A percentile compares a stretch with the other conserved stretches of the same genome.
phyloP scores from a whole-genome alignment of 2,888 invertebrate species.

The Malthinus flaveolus region DNA sequence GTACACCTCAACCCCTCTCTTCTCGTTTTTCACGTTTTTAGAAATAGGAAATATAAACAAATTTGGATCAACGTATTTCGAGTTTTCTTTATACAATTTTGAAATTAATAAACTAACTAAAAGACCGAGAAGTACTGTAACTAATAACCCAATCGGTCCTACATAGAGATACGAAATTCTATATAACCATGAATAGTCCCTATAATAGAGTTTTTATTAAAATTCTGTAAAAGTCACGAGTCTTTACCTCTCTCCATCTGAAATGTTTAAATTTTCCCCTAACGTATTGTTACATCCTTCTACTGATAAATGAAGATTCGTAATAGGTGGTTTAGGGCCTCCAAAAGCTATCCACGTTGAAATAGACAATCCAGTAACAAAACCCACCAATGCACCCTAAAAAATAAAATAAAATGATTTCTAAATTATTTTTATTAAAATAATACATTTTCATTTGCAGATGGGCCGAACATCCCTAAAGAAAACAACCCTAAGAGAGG shows the following conservation, averaged over 20 bases:
- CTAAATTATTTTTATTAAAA: too few relatives aligned
- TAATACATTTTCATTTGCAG: background rate
- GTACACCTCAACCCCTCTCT: too few relatives aligned
- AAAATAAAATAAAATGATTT: slow-evolving; percentile 33
- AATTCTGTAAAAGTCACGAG: too few relatives aligned
- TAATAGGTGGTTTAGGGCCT: slow-evolving; percentile 67
- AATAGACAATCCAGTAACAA: slow-evolving; percentile 60
- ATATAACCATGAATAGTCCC: slow-evolving; percentile 66
- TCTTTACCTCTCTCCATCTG: background rate
- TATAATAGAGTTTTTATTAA: slow-evolving; percentile 31
- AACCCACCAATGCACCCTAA: slow-evolving; percentile 71
- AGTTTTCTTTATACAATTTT: too few relatives aligned
- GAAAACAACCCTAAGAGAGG: too few relatives aligned
- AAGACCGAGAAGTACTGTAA: slow-evolving; percentile 59
- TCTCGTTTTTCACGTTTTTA: too few relatives aligned
- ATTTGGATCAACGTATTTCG: too few relatives aligned
- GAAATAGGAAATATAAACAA: too few relatives aligned
- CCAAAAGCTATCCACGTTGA: slow-evolving; percentile 88
- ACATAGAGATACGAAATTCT: slow-evolving; percentile 77
- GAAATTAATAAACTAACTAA: slow-evolving; percentile 53
- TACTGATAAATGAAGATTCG: slow-evolving; percentile 61
- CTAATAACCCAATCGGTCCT: slow-evolving; percentile 59
- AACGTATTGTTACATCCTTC: slow-evolving; percentile 57
- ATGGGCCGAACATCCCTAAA: too few relatives aligned
- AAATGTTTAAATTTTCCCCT: too few relatives aligned